Evolutionary conservation across 2,888 invertebrate genomes (phyloP).

Genomic region (Coremacera marginata): DNA sequence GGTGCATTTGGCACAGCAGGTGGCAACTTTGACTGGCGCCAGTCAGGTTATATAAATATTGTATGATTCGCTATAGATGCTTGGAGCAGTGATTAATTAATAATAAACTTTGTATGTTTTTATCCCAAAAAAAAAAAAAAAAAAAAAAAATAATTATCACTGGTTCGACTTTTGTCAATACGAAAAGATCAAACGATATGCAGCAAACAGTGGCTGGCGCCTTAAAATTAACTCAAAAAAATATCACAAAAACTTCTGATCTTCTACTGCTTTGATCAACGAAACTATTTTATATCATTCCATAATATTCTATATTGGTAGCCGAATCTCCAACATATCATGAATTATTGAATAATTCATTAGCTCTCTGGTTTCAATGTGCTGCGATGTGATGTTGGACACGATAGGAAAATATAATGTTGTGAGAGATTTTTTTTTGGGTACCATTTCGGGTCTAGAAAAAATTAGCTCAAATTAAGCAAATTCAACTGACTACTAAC

Average conservation of each 20-base stretch:
- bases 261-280: neutral
- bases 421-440: neutral
- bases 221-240: constrained; percentile 64
- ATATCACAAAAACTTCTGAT: neutral
- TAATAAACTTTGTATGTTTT: constrained; percentile 4
- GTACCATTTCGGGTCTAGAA: neutral
- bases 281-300: neutral
- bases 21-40: constrained; percentile 63
- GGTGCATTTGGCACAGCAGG: constrained; percentile 56
- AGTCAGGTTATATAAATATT: constrained; percentile 48
- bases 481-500: neutral
- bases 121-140: neutral
- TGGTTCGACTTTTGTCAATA: neutral
- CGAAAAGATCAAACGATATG: neutral
- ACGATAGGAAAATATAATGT: neutral
- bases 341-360: constrained; percentile 22
- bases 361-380: neutral
- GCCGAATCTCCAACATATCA: neutral
- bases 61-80: constrained; percentile 10
- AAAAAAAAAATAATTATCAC: too few species aligned
- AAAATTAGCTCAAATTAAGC: constrained; percentile 1
- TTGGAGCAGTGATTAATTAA: neutral
- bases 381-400: neutral
- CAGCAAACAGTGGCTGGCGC: constrained; percentile 58
- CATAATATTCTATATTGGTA: neutral